Conservation (phyloP, 1,140 invertebrate species). For the Neodiprion pinetum region DNA sequence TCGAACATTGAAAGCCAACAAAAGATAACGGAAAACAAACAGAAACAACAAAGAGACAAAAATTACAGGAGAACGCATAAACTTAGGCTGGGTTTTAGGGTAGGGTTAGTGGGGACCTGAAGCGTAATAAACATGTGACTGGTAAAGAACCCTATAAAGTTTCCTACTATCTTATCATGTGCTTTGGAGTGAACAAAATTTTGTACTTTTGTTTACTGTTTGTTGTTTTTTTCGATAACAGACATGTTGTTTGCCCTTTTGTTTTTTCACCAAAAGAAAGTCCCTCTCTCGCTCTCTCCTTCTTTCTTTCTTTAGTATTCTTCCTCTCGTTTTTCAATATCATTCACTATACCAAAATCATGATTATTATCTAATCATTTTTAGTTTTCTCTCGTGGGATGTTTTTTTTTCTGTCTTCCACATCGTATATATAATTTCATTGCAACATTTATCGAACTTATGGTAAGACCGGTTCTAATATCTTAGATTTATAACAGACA, state of each 20-base stretch:
- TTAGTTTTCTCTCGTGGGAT: too few relatives aligned
- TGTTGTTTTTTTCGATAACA: not conserved
- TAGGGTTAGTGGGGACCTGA: constrained; percentile 42
- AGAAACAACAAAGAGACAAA: constrained; percentile 21
- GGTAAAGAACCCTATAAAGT: constrained; percentile 1
- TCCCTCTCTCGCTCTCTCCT: not conserved
- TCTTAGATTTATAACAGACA: too few relatives aligned
- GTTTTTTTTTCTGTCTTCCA: too few relatives aligned
- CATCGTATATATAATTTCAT: too few relatives aligned
- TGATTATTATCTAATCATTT: too few relatives aligned
- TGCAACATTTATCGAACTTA: too few relatives aligned
- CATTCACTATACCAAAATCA: too few relatives aligned
- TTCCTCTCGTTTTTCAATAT: not conserved
- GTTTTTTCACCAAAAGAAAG: not conserved
- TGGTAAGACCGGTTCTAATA: too few relatives aligned
- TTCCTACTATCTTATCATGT: constrained; percentile 2
- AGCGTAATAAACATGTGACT: constrained; percentile 26
- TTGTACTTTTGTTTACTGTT: too few relatives aligned
- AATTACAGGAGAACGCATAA: constrained; percentile 14
- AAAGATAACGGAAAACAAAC: constrained; percentile 28
- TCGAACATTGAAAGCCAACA: constrained; percentile 43
- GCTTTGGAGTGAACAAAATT: not conserved
- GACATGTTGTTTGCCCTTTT: not conserved
- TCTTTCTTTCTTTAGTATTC: not conserved
- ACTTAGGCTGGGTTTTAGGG: constrained; percentile 6